A percentile compares a stretch with the other conserved stretches of the same genome.
phyloP scores from a whole-genome alignment of 2,113 vertebrate genomes.

The Cochlearius cochlearius region DNA sequence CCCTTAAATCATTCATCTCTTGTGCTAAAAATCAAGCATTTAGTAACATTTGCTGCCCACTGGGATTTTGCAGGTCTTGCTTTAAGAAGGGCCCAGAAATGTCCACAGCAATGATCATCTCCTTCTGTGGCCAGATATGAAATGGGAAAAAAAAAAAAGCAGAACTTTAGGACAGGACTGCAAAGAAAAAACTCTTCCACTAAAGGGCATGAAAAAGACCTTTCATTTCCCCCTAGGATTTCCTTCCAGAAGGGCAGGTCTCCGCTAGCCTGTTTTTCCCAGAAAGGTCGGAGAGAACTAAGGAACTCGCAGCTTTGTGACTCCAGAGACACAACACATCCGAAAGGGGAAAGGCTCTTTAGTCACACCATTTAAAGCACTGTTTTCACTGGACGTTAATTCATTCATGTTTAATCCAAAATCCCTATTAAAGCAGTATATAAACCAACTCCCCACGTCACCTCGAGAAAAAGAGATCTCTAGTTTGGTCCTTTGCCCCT shows the following conservation, averaged over 20 bases:
- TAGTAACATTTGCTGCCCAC: neutral
- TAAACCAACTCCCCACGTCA: neutral
- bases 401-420: neutral
- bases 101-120: neutral
- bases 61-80: neutral
- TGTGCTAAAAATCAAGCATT: neutral
- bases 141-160: neutral
- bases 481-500: neutral
- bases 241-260: constrained; percentile 31
- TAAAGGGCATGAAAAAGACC: neutral
- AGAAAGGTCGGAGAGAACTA: neutral
- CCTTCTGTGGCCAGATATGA: neutral
- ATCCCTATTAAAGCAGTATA: neutral
- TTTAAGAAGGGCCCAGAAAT: neutral
- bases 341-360: constrained; percentile 7
- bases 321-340: neutral
- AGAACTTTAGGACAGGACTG: neutral
- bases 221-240: constrained; percentile 3
- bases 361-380: constrained; percentile 4
- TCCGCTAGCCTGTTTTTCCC: neutral
- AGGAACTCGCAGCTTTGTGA: constrained; percentile 14
- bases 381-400: neutral
- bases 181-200: neutral
- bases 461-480: neutral
- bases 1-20: neutral